These are phyloP conservation scores for Drosophila maculinotata DNA, from an alignment of 2,888 invertebrate genomes.

Conservation along the genomic window DNA sequence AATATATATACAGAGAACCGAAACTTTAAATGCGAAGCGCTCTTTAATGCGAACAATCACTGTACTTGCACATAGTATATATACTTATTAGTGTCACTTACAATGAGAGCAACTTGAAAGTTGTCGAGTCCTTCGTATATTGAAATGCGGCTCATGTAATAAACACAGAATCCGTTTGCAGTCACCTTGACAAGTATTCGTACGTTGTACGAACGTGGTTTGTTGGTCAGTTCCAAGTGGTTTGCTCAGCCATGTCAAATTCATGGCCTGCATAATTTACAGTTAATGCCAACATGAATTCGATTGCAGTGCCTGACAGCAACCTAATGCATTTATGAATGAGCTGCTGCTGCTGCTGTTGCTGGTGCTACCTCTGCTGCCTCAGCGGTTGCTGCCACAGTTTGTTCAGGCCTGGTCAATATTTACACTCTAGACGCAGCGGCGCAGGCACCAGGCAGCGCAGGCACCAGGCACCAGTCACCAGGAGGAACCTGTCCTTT, in stretches of 20 bases:
- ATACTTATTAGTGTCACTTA: constrained; percentile 52
- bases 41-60: not conserved
- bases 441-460: constrained; percentile 6
- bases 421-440: constrained; percentile 45
- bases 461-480: not conserved
- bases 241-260: constrained; percentile 64
- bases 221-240: constrained; percentile 62
- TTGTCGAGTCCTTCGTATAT: constrained; percentile 56
- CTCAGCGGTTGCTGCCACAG: constrained; percentile 18
- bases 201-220: constrained; percentile 24
- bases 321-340: constrained; percentile 76
- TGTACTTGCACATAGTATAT: constrained; percentile 1
- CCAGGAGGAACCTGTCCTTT: constrained; percentile 22
- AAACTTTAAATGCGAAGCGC: no score
- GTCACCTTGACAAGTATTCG: constrained; percentile 70
- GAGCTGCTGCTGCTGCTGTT: constrained; percentile 42
- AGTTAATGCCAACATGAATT: constrained; percentile 74
- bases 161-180: constrained; percentile 68
- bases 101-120: constrained; percentile 20
- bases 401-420: constrained; percentile 52
- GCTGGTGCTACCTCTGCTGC: not conserved
- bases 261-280: constrained; percentile 75
- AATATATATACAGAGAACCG: no score
- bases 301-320: constrained; percentile 63
- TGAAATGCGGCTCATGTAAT: constrained; percentile 66